Evolutionary conservation across 2,888 invertebrate species (phyloP), one percentile per base, ranked within the genome.

Genomic region (Drosophila merina): DNA sequence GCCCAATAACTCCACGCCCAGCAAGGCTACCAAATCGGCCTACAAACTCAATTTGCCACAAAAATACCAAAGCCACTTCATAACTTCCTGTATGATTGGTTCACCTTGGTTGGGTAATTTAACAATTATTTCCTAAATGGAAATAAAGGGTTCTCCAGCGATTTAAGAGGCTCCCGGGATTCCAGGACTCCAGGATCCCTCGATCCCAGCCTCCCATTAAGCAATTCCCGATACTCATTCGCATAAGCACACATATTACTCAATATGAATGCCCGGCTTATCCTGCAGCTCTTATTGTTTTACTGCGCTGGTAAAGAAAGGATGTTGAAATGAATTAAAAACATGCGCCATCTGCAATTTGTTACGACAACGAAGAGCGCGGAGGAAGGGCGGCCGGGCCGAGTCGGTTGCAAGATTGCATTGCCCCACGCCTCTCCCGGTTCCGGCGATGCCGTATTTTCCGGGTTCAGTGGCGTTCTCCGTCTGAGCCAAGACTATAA

Each of bases 261-360:
- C 69, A 64, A 71, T 71, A 73, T 30, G 48, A 58, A 31, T 50
- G 50, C 45, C 52, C 56, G 31, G 57, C 51, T 64, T 57, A 68
- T 68, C 57, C 70, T 26, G 70, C 20, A 20, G 20, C 73, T 68
- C 57, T 75, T 78, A 75, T 79, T 77, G 73, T 73, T 77, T 74
- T 59, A 74, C 60, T 76, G 58, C 52, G 59, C 50, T 55, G 45
- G 49, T 51, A 51, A 63, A 31, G 63, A 36, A 25, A 14, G 7
- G 6, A 20, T 76, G 68, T 62, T 69, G 75, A 80, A 82, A 82
- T 82, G 82, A 82, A 82, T 82, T 80, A 82, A 83, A 82, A 82
- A 82, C 80, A 82, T 78, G 78, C 80, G 74, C 76, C 82, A 83
- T 82, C 83, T 83, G 82, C 83, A 82, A 83, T 80, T 83, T 82